Base-by-base conservation (phyloP, 2,797 vertebrate genomes). In the Lepus oiostolus region DNA sequence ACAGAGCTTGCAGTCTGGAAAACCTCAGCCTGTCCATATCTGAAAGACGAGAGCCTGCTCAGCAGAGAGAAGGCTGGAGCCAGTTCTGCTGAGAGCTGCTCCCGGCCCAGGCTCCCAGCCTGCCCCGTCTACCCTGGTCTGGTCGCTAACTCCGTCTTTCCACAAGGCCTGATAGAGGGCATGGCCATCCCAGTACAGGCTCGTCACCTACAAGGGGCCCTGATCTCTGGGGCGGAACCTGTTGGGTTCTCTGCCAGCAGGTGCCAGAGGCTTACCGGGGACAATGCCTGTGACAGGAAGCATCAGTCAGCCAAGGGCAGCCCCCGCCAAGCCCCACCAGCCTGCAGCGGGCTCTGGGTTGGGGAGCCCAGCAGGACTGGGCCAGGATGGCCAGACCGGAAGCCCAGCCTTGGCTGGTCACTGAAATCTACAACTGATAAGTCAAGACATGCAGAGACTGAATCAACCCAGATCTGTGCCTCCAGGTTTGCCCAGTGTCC, bases 261-360 rank as follows among this genome's bases (percentile, higher is more conserved):
- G 42, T 7, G 26, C 26, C 7, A 2, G 30, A 35, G 47, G 12
- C 1, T 22, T 30, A 7, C 4, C 13, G 0, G 26, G n/a, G n/a
- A 38, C 13, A 30, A 63, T 2, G 0, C 76, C 62, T 17, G 60
- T 68, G 60, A 35, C 32, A 42, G 10, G 14, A 28, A 52, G 22
- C 6, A 16, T 47, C 22, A 67, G 47, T 7, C 47, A 52, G 50
- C 26, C n/a, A 28, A 24, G 5, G 38, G 30, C 7, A 26, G 52
- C 26, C 74, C n/a, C 4, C 4, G n/a, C 32, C 14, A 77, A 79
- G 50, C 50, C 47, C 13, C 11, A 0, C n/a, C 58, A 28, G 35
- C 74, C 26, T 0, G 0, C 10, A 9, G 72, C 17, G 13, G 76
- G 14, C 22, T 30, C 35, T 24, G 21, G 50, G 28, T 2, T 30